phyloP scores from a whole-genome alignment of 2,888 invertebrate species.

The Drosophila anomalipes region DNA sequence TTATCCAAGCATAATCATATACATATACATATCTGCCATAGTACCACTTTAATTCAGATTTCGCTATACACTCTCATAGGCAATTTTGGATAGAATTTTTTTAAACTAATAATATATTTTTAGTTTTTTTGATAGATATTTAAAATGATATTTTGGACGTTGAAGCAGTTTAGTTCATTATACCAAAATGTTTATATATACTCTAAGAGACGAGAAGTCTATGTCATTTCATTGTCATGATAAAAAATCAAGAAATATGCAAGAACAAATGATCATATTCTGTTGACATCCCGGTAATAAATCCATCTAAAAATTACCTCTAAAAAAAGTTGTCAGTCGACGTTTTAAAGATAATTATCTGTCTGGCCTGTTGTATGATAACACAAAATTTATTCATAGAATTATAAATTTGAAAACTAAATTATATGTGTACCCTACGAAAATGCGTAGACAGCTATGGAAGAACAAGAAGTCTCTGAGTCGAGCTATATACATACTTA shows the following conservation, averaged over 20 bases:
- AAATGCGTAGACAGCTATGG: slow-evolving; percentile 9
- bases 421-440: slow-evolving; percentile 8
- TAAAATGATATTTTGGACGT: slow-evolving; percentile 17
- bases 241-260: background rate
- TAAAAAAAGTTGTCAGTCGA: background rate
- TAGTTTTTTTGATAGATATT: slow-evolving; percentile 1
- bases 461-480: slow-evolving; percentile 18
- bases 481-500: slow-evolving; percentile 2
- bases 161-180: background rate
- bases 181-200: background rate
- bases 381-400: background rate
- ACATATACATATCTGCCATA: background rate
- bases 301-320: background rate
- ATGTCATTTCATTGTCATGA: slow-evolving; percentile 21
- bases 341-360: background rate
- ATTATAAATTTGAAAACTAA: background rate
- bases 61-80: background rate
- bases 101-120: slow-evolving; percentile 22
- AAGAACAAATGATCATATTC: slow-evolving; percentile 20
- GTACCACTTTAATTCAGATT: background rate
- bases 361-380: background rate
- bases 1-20: too few species aligned
- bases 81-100: background rate
- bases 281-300: background rate
- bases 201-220: background rate